Percentiles rank a stretch among this genome's conserved stretches.
These are phyloP conservation scores for Geotrypetes seraphini DNA, from an alignment of 2,797 vertebrate genomes.

Conservation along the genomic window DNA sequence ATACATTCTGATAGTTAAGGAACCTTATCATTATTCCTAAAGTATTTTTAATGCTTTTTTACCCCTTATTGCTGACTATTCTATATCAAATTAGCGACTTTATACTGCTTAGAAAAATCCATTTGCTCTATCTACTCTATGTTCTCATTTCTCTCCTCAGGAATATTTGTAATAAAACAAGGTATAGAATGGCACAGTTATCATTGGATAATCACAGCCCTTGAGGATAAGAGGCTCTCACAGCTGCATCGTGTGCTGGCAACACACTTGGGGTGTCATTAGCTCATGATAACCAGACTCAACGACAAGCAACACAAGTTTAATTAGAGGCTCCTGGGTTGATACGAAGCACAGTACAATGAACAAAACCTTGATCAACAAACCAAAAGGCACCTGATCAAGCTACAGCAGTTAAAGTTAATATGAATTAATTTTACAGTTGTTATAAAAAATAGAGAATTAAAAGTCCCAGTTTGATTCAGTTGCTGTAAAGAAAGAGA, in stretches of 20 bases:
- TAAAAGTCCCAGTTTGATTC: not conserved
- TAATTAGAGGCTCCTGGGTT: conserved; percentile 46
- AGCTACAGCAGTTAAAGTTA: not conserved
- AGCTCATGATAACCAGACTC: conserved; percentile 46
- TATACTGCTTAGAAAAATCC: no score
- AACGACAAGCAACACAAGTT: conserved; percentile 46
- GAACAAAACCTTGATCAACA: conserved; percentile 35
- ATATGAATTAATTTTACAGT: not conserved
- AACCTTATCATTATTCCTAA: no score
- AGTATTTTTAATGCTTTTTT: no score
- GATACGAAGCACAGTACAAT: conserved; percentile 28
- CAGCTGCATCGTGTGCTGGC: conserved; percentile 33
- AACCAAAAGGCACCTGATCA: conserved; percentile 2
- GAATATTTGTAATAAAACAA: not conserved
- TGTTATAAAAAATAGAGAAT: conserved; percentile 14
- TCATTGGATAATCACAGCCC: conserved; percentile 42
- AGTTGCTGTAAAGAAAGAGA: conserved; percentile 18
- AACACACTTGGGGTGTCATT: conserved; percentile 53
- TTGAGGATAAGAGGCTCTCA: conserved; percentile 34
- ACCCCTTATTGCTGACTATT: no score
- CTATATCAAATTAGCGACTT: no score
- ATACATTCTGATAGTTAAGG: no score
- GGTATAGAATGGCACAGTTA: conserved; percentile 20
- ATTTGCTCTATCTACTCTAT: no score
- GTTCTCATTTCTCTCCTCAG: no score